Conservation (phyloP, 2,113 vertebrate species). For the Columba janthina region DNA sequence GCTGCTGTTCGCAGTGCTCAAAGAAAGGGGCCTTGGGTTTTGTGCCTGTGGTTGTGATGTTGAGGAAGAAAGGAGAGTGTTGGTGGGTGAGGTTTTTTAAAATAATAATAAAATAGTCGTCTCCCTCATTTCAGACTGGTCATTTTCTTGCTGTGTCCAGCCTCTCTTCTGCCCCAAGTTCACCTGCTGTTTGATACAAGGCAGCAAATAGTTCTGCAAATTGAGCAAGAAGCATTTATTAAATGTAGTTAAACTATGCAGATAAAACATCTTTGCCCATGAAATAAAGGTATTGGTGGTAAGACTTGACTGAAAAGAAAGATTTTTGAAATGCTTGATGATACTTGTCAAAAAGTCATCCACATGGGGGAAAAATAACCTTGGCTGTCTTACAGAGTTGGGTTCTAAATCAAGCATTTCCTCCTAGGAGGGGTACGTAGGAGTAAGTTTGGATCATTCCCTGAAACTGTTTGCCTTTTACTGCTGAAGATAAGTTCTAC, state of each 20-base stretch:
- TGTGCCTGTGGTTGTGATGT: neutral
- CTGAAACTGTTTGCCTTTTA: neutral
- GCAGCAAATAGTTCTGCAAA: neutral
- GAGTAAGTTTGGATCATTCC: neutral
- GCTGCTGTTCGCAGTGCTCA: neutral
- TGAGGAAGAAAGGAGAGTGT: neutral
- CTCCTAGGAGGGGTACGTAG: neutral
- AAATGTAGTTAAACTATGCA: neutral
- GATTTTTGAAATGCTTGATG: neutral
- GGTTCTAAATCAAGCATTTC: neutral
- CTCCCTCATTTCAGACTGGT: neutral
- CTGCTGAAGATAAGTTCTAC: neutral
- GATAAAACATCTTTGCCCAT: neutral
- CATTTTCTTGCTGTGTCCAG: neutral
- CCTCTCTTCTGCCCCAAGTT: neutral
- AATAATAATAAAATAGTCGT: neutral
- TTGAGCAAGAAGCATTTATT: neutral
- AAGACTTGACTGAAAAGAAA: neutral
- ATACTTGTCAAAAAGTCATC: neutral
- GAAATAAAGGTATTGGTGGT: neutral
- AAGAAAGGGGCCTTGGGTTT: neutral
- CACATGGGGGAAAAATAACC: neutral
- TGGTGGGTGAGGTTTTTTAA: no score
- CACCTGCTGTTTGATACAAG: neutral
- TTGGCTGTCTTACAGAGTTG: neutral